These are phyloP conservation scores for Neoscelio sp. DNA, from an alignment of 2,888 invertebrate genomes.

Conservation along the genomic window DNA sequence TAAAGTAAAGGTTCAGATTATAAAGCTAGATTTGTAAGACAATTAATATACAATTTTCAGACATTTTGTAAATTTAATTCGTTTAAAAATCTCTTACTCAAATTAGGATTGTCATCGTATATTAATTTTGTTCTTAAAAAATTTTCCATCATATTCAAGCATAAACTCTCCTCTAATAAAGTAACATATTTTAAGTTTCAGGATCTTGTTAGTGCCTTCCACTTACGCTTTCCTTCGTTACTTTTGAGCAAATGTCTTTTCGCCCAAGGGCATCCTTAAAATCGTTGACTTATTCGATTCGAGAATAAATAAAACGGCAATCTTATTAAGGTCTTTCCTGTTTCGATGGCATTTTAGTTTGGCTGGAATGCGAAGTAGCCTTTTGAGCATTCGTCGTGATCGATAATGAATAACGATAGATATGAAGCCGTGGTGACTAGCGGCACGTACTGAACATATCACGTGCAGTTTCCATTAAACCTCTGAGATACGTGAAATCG, in stretches of 20 bases:
- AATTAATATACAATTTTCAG: too few relatives aligned
- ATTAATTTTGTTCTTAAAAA: too few relatives aligned
- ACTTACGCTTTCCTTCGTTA: not conserved
- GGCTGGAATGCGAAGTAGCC: conserved; percentile 36
- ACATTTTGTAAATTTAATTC: too few relatives aligned
- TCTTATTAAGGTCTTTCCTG: conserved; percentile 2
- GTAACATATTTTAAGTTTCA: too few relatives aligned
- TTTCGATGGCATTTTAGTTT: conserved; percentile 18
- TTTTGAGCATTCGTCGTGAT: conserved; percentile 48
- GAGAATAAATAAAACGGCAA: conserved; percentile 13
- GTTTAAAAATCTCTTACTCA: too few relatives aligned
- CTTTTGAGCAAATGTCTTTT: not conserved
- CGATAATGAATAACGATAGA: conserved; percentile 65
- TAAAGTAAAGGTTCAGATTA: too few relatives aligned
- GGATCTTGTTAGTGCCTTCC: too few relatives aligned
- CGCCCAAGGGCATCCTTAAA: not conserved
- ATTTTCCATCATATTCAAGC: too few relatives aligned
- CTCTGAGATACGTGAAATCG: conserved; percentile 60
- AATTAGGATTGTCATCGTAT: too few relatives aligned
- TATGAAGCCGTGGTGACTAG: conserved; percentile 61
- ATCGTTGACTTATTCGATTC: conserved; percentile 1
- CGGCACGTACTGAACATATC: conserved; percentile 59
- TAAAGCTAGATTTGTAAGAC: too few relatives aligned
- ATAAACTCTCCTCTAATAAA: too few relatives aligned
- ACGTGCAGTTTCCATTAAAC: conserved; percentile 63